A percentile compares a stretch with the other conserved stretches of the same genome.
Conservation (phyloP, 2,888 invertebrate genomes). For the Noctua janthe region DNA sequence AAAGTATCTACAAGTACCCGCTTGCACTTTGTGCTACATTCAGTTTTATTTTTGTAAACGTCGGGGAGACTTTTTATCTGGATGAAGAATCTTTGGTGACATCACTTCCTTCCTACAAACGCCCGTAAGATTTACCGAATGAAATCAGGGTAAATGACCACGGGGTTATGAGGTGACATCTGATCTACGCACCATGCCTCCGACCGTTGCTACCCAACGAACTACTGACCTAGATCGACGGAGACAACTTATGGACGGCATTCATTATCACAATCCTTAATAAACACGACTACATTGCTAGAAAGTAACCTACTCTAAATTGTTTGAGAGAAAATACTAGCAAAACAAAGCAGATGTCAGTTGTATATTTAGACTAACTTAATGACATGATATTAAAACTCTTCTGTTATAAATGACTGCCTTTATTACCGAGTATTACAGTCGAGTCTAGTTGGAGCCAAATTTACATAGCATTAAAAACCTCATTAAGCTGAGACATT, state of each 20-base stretch:
- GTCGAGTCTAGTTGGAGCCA: slow-evolving; percentile 38
- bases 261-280: slow-evolving; percentile 27
- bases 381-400: slow-evolving; percentile 59
- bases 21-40: slow-evolving; percentile 5
- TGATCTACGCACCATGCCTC: slow-evolving; percentile 13
- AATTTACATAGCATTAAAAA: slow-evolving; percentile 62
- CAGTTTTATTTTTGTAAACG: slow-evolving; percentile 4
- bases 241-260: slow-evolving; percentile 22
- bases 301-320: slow-evolving; percentile 10
- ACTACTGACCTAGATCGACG: slow-evolving; percentile 44
- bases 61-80: not conserved
- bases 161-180: slow-evolving; percentile 27
- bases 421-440: slow-evolving; percentile 57
- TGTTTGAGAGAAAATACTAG: slow-evolving; percentile 38
- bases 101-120: not conserved
- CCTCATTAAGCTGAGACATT: slow-evolving; percentile 61
- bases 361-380: slow-evolving; percentile 50
- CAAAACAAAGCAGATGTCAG: slow-evolving; percentile 48
- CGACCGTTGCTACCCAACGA: not conserved
- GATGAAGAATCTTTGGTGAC: not conserved
- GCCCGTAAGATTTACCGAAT: not conserved
- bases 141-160: slow-evolving; percentile 19
- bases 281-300: slow-evolving; percentile 11
- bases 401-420: slow-evolving; percentile 54
- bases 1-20: slow-evolving; percentile 15